These are phyloP conservation scores for Chrosomus eos DNA, from an alignment of 2,797 vertebrate genomes.

Conservation along the genomic window DNA sequence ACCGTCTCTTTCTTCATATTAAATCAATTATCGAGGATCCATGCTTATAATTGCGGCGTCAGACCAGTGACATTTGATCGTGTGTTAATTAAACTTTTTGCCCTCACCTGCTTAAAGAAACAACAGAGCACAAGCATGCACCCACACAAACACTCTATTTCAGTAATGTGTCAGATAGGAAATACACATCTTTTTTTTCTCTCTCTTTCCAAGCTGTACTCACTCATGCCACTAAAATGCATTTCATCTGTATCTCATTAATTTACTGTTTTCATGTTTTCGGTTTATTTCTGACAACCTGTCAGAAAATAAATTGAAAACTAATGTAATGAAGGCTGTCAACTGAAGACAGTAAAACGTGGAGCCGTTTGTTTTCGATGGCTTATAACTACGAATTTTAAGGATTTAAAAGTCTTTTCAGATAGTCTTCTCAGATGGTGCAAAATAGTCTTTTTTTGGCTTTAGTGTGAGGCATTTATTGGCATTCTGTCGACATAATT, in stretches of 20 bases:
- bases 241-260: constrained; percentile 19
- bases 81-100: constrained; percentile 41
- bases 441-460: constrained; percentile 26
- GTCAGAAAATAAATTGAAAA: constrained; percentile 15
- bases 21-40: constrained; percentile 18
- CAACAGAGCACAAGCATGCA: constrained; percentile 6
- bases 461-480: constrained; percentile 19
- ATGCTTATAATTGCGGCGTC: constrained; percentile 7
- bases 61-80: constrained; percentile 6
- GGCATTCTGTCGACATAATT: constrained; percentile 25
- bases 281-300: neutral
- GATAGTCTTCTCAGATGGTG: constrained; percentile 13
- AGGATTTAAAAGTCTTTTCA: constrained; percentile 12
- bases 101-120: constrained; percentile 23
- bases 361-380: constrained; percentile 20
- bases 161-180: neutral
- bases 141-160: constrained; percentile 17
- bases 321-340: constrained; percentile 28
- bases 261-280: neutral
- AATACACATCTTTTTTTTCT: neutral
- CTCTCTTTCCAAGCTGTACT: neutral
- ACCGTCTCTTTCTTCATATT: neutral
- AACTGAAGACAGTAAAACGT: constrained; percentile 6
- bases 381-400: constrained; percentile 9
- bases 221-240: neutral